Evolutionary conservation across 2,888 invertebrate species (phyloP).

Genomic region (Anticlea derivata): DNA sequence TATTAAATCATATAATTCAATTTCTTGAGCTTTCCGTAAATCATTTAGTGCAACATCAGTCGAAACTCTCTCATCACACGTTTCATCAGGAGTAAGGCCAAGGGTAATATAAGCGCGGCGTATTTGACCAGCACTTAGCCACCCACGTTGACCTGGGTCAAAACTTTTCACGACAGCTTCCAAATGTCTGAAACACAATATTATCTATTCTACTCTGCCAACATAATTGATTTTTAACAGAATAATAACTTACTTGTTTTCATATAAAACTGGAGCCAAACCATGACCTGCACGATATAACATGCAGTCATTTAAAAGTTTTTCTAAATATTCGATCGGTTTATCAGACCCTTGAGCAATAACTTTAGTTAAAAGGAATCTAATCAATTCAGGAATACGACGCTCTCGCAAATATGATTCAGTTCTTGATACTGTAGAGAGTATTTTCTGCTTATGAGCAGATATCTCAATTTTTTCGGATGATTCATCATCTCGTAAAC

Average conservation of each 20-base stretch:
- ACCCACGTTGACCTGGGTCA: constrained; percentile 71
- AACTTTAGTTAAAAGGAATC: constrained; percentile 65
- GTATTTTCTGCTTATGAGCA: constrained; percentile 53
- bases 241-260: constrained; percentile 52
- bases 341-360: constrained; percentile 52
- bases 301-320: constrained; percentile 70
- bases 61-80: constrained; percentile 47
- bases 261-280: constrained; percentile 65
- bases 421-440: constrained; percentile 56
- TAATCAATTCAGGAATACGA: constrained; percentile 69
- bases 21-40: constrained; percentile 56
- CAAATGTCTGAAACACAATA: constrained; percentile 62
- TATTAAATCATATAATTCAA: constrained; percentile 54
- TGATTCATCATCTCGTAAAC: constrained; percentile 43
- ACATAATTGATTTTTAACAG: too few relatives aligned
- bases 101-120: constrained; percentile 59
- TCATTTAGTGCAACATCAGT: constrained; percentile 47
- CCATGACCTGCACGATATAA: constrained; percentile 67
- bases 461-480: constrained; percentile 47
- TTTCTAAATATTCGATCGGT: constrained; percentile 54
- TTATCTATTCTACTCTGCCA: too few relatives aligned
- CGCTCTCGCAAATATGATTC: constrained; percentile 66
- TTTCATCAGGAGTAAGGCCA: constrained; percentile 53
- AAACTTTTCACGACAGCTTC: constrained; percentile 71
- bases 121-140: constrained; percentile 68